Conservation (phyloP, 2,113 vertebrate genomes). For the Chelonoidis abingdonii region DNA sequence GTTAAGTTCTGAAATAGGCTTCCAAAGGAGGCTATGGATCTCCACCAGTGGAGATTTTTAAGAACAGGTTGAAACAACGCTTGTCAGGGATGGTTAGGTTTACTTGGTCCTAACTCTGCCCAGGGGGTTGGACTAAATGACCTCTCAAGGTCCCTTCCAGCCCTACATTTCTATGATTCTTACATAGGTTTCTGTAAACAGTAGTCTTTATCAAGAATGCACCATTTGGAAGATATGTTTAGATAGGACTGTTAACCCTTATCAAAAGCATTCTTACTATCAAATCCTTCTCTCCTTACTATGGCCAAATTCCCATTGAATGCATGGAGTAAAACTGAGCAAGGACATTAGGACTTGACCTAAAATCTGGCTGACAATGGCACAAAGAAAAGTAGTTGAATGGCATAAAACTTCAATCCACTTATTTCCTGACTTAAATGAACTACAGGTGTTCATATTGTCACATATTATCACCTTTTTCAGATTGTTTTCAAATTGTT, state of each 20-base stretch:
- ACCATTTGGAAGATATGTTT: neutral
- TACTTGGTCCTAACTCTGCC: neutral
- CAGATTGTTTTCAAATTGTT: neutral
- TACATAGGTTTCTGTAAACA: accelerated
- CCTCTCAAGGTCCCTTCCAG: neutral
- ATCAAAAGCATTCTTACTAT: neutral
- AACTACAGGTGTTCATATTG: neutral
- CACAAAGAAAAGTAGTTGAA: neutral
- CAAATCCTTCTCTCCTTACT: neutral
- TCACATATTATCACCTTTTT: neutral
- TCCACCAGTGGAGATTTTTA: neutral
- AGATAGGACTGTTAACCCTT: neutral
- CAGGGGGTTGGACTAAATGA: neutral
- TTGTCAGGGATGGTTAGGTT: neutral
- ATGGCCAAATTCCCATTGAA: neutral
- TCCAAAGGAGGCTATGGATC: neutral
- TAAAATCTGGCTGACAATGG: neutral
- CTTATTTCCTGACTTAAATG: neutral
- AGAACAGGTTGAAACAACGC: neutral
- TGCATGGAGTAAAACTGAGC: neutral
- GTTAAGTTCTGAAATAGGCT: neutral
- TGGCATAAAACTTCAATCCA: neutral
- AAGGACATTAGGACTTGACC: neutral
- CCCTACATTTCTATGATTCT: neutral
- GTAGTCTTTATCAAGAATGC: neutral